phyloP scores from a whole-genome alignment of 2,113 vertebrate species.

The Falco punctatus region DNA sequence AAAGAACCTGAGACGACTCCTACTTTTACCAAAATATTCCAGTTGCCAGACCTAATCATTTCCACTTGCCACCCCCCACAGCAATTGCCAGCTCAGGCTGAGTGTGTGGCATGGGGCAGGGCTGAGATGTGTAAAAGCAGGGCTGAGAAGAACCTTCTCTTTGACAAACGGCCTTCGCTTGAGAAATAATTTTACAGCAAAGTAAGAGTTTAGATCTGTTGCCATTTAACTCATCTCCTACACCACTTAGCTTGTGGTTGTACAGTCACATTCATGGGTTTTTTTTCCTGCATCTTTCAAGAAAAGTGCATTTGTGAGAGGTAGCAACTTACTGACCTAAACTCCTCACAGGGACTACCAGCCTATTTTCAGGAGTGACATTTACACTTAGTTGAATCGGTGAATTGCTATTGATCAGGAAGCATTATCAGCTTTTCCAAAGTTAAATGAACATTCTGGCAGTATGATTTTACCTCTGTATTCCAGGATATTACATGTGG shows the following conservation, averaged over 20 bases:
- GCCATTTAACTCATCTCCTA: not conserved
- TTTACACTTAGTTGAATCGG: not conserved
- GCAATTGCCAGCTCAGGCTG: not conserved
- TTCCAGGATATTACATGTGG: not conserved
- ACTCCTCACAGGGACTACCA: not conserved
- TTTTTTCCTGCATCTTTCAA: not conserved
- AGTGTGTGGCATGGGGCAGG: rapidly evolving
- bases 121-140: not conserved
- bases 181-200: not conserved
- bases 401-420: not conserved
- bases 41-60: not conserved
- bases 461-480: not conserved
- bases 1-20: not conserved
- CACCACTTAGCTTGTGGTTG: not conserved
- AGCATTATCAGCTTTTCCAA: not conserved
- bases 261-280: not conserved
- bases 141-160: not conserved
- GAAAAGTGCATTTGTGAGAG: not conserved
- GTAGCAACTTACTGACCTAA: not conserved
- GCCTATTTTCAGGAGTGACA: not conserved
- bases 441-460: not conserved
- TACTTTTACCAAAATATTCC: not conserved
- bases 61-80: rapidly evolving
- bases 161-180: not conserved
- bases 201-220: not conserved